Base-by-base conservation (phyloP, 2,113 vertebrate species). In the Salvator merianae region DNA sequence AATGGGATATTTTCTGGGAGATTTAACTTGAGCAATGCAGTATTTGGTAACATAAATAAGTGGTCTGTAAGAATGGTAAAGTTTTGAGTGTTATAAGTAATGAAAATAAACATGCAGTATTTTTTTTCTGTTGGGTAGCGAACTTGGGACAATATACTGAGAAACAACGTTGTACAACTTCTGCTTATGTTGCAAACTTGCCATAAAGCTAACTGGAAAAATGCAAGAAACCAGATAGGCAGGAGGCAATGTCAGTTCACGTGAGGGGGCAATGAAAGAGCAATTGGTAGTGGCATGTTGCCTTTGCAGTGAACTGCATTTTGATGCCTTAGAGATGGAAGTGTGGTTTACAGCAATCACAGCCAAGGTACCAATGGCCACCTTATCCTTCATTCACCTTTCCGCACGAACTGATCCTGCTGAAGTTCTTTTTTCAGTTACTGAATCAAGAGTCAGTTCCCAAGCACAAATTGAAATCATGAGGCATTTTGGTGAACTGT, bases 1-100 rank as follows among this genome's bases (percentile, higher is more conserved):
- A 53, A 68, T 74, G 26, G 66, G 30, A 36, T 14, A 63, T 73
- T 66, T 85, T 80, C 70, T 74, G 77, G 84, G 70, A 80, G 55
- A 85, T 74, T 81, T 81, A 68, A 53, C 26, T 55, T 81, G n/a
- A 80, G 62, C 8, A 81, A 81, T 86, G 71, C 36, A 43, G 77
- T n/a, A 68, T 75, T 53, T 81, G 70, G 69, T 75, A 34, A 66
- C 28, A 7, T 62, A 8, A 77, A n/a, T 74, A 26, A 36, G 63
- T 66, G 40, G 66, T 71, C 59, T 73, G 7, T 62, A 80, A 77
- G 62, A 32, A 66, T 85, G 47, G n/a, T 81, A 40, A 38, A 71
- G 13, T 73, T 66, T 74, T 55, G 20, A 59, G 34, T 53, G 71
- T n/a, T 12, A 47, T 66, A 66, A 53, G 34, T 50, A 66, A 55